A percentile compares a stretch with the other conserved stretches of the same genome.
Conservation (phyloP, 2,888 invertebrate species). For the Leistus spinibarbis region DNA sequence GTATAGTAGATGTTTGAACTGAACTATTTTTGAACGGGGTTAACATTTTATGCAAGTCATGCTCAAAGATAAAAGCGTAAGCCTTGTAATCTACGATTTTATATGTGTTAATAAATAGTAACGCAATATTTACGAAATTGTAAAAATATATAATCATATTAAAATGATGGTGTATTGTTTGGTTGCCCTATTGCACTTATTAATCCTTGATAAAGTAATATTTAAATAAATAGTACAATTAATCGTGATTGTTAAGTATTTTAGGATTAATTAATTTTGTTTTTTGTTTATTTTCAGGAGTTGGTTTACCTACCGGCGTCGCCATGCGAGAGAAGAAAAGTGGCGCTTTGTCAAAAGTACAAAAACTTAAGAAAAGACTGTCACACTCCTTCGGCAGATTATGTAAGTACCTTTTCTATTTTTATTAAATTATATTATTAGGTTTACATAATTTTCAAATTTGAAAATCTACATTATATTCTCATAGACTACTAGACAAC, state of each 20-base stretch:
- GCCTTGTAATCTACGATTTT: neutral
- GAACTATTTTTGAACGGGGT: too few relatives aligned
- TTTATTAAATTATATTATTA: slow-evolving; percentile 1
- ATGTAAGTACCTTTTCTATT: slow-evolving; percentile 74
- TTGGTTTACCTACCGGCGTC: slow-evolving; percentile 67
- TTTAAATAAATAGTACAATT: too few relatives aligned
- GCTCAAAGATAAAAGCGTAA: too few relatives aligned
- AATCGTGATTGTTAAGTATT: neutral
- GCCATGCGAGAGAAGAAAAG: slow-evolving; percentile 93
- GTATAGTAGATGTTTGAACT: neutral
- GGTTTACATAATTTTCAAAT: neutral
- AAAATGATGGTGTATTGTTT: too few relatives aligned
- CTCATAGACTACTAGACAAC: neutral
- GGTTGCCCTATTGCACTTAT: too few relatives aligned
- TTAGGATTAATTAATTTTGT: neutral
- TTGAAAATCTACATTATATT: neutral
- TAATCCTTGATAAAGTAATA: too few relatives aligned
- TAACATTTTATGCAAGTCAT: too few relatives aligned
- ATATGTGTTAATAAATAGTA: too few relatives aligned
- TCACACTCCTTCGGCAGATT: slow-evolving; percentile 96
- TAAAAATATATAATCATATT: too few relatives aligned
- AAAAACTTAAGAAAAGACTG: slow-evolving; percentile 93
- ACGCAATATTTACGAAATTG: too few relatives aligned
- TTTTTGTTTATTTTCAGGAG: slow-evolving; percentile 51
- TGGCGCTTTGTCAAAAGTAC: slow-evolving; percentile 88